Evolutionary conservation across 2,113 vertebrate species (phyloP), one percentile per base, ranked within the genome.

Genomic region (Circaetus gallicus): DNA sequence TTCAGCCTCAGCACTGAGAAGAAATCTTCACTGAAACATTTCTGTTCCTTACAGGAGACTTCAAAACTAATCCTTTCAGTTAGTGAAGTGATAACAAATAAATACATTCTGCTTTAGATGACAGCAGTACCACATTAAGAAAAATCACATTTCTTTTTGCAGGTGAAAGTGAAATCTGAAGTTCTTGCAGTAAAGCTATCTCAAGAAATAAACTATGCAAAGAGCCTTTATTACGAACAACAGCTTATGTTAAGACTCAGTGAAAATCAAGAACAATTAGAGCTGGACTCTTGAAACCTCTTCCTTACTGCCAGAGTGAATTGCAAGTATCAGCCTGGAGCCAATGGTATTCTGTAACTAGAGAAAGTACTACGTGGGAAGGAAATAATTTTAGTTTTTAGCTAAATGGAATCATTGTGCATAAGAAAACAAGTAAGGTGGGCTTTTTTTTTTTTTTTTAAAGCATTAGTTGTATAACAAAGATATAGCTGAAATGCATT

Each of bases 141-240:
- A 71, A 79, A 65, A 50, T 16, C 20, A 3, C 5, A 6, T 91
- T 89, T 92, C 59, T 90, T 83, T 89, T 82, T 73, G 49, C 96
- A 99, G 99, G 99, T 99, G 62, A 99, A 99, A 5, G 99, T 99
- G 97, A 99, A 98, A 86, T 99, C 96, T 1, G 99, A 99, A 98
- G 98, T 96, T 83, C 98, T 99, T 3, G 99, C 99, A 12, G 94
- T 99, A 69, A 99, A 99, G 96, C 98, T 99, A 42, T 99, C 99
- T 47, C 99, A 99, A 97, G 99, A 99, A 98, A 99, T 99, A 95
- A 99, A 99, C 98, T 99, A 99, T 71, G 99, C 99, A 96, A 99
- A 99, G 98, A 99, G 99, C 97, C 99, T 99, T 93, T 99, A 99
- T 97, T 99, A 99, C 7, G 99, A 99, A 80, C 99, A 99, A 95